Percentiles rank a stretch among this genome's conserved stretches.
Evolutionary conservation across 2,888 invertebrate genomes (phyloP).

Genomic region (Gerris lacustris): DNA sequence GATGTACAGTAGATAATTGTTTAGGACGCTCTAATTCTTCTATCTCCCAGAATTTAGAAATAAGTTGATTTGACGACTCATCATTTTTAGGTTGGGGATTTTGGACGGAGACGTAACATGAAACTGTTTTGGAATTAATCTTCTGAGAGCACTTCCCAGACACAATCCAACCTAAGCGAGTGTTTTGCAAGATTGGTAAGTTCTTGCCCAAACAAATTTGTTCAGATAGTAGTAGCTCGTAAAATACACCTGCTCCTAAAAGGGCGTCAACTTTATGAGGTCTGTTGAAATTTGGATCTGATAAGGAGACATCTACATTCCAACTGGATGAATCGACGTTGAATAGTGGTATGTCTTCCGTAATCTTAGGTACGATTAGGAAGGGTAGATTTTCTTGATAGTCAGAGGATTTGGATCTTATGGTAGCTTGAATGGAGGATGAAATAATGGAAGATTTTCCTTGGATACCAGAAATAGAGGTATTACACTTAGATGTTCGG

Average conservation of each 20-base stretch:
- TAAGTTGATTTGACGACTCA: too few species aligned
- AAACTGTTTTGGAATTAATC: too few species aligned
- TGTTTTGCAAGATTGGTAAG: background rate
- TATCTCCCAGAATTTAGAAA: constrained; percentile 11
- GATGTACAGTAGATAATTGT: background rate
- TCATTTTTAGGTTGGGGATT: background rate
- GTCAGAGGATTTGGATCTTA: background rate
- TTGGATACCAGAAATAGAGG: too few species aligned
- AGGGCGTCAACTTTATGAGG: background rate
- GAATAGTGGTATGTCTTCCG: constrained; percentile 5
- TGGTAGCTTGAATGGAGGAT: too few species aligned
- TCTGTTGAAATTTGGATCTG: constrained; percentile 11
- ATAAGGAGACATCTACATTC: constrained; percentile 8
- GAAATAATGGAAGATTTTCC: too few species aligned
- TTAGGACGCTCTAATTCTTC: background rate
- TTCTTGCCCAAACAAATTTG: constrained; percentile 4
- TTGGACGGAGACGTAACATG: background rate
- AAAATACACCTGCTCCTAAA: constrained; percentile 11
- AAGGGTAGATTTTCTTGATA: background rate
- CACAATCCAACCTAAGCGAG: constrained; percentile 14
- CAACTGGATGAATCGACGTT: constrained; percentile 3
- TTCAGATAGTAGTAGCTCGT: background rate
- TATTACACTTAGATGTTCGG: too few species aligned
- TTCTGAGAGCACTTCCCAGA: constrained; percentile 6
- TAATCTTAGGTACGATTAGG: too few species aligned